Conservation (phyloP, 2,797 vertebrate genomes). For the Scleropages formosus region DNA sequence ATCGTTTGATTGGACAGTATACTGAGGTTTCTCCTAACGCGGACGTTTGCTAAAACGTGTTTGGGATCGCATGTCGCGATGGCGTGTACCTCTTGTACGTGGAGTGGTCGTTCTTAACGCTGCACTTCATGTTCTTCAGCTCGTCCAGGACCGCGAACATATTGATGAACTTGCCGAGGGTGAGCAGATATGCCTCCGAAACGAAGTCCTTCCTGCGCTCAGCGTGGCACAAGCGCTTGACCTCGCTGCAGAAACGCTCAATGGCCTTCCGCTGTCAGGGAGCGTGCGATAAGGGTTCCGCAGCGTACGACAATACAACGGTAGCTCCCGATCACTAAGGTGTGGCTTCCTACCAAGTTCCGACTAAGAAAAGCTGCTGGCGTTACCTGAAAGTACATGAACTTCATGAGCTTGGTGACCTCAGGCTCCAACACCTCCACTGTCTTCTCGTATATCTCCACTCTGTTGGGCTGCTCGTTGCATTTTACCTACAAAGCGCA, state of each 20-base stretch:
- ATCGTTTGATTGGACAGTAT: no score
- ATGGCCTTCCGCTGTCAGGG: conserved; percentile 87
- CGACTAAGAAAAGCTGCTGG: not conserved
- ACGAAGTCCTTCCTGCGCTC: conserved; percentile 97
- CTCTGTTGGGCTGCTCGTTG: conserved; percentile 95
- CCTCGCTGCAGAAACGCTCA: conserved; percentile 93
- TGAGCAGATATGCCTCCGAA: conserved; percentile 95
- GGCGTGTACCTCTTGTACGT: conserved; percentile 87
- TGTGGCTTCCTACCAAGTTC: not conserved
- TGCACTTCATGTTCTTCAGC: conserved; percentile 99
- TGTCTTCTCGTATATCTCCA: conserved; percentile 98
- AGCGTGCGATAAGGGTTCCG: not conserved
- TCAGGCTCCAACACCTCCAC: conserved; percentile 96
- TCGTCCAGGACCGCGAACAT: conserved; percentile 98
- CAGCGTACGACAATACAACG: not conserved
- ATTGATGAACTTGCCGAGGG: conserved; percentile 97
- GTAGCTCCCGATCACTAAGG: not conserved
- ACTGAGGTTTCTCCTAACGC: no score
- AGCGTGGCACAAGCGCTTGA: conserved; percentile 92
- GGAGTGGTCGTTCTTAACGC: conserved; percentile 97
- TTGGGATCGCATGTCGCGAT: no score
- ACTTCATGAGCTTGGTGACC: conserved; percentile 98
- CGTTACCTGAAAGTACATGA: conserved; percentile 96
- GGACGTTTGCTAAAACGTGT: no score
- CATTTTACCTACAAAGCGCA: conserved; percentile 82